These are phyloP conservation scores for Melinopterus prodromus DNA, from an alignment of 2,888 invertebrate species.

Conservation along the genomic window DNA sequence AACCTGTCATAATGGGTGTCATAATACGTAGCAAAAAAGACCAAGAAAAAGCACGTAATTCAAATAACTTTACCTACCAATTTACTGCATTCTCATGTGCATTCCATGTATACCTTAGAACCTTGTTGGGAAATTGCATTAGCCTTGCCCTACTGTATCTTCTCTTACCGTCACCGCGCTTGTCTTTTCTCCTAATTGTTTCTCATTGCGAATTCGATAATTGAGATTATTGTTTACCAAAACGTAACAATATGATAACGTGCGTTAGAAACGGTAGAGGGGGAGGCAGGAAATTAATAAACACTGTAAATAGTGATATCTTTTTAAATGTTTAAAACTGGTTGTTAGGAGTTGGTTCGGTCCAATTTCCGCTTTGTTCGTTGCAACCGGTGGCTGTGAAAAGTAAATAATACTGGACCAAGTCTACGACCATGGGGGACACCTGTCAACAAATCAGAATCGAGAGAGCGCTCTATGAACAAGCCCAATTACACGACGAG, in stretches of 20 bases:
- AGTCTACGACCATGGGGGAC: constrained; percentile 41
- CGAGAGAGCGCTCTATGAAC: constrained; percentile 63
- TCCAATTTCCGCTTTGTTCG: not conserved
- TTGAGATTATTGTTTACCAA: not conserved
- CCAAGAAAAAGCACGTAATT: too few species aligned
- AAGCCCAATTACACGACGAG: constrained; percentile 60
- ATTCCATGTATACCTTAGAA: too few species aligned
- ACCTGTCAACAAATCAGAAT: constrained; percentile 53
- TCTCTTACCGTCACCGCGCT: not conserved
- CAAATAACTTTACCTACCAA: too few species aligned
- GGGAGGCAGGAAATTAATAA: not conserved
- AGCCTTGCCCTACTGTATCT: not conserved
- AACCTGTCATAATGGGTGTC: too few species aligned
- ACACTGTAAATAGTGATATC: not conserved
- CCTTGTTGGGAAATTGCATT: not conserved
- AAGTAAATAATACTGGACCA: not conserved
- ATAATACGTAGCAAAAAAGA: too few species aligned
- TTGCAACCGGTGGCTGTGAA: not conserved
- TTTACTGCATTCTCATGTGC: too few species aligned
- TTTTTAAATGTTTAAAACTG: not conserved
- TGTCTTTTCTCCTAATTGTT: not conserved
- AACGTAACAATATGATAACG: not conserved
- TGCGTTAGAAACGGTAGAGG: not conserved
- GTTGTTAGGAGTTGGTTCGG: not conserved
- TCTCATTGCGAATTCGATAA: not conserved